Base-by-base conservation (phyloP, 2,888 invertebrate species). In the Andrena minutula region DNA sequence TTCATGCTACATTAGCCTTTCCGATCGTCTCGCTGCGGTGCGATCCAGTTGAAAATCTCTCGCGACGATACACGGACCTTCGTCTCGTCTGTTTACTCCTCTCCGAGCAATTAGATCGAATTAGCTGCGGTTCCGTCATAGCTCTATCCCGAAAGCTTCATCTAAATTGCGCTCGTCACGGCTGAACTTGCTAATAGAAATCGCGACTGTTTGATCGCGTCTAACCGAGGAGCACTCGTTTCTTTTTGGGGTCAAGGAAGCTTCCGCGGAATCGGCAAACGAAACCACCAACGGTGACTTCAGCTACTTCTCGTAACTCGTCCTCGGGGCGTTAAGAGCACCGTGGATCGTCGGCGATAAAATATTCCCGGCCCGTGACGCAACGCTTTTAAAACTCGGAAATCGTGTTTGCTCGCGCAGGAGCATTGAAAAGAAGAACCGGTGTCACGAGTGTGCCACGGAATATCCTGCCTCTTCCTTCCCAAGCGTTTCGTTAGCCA, bases 181-280 rank as follows among this genome's bases (percentile, higher is more conserved):
- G 26, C 10, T 28, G 41, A 47, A 5, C 20, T 6, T 5, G 26
- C 28, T 63, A 35, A n/a, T n/a, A 63, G 63, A 70, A 64, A 69
- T 61, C 53, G 5, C 35, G 66, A 30, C 16, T 32, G 35, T 20
- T 23, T 30, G 61, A 30, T 73, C 12, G 30, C 53, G 61, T n/a
- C 58, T 26, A 26, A 60, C 58, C 12, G 53, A 56, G 75, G n/a
- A 41, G 41, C 5, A 26, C 28, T 56, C 56, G 56, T 23, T 23
- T 7, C 26, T 53, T 75, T 69, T 75, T 75, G 2, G 56, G 78
- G 78, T 79, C 78, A 79, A 79, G 78, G 78, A 64, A 64, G 28
- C 32, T 30, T 66, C 28, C 66, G 47, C 23, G 66, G 78, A 69
- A 75, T 61, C 51, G 35, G 65, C 69, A 28, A 3, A 61, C n/a